These are phyloP conservation scores for Athripsodes cinereus DNA, from an alignment of 2,888 invertebrate genomes.

Conservation along the genomic window DNA sequence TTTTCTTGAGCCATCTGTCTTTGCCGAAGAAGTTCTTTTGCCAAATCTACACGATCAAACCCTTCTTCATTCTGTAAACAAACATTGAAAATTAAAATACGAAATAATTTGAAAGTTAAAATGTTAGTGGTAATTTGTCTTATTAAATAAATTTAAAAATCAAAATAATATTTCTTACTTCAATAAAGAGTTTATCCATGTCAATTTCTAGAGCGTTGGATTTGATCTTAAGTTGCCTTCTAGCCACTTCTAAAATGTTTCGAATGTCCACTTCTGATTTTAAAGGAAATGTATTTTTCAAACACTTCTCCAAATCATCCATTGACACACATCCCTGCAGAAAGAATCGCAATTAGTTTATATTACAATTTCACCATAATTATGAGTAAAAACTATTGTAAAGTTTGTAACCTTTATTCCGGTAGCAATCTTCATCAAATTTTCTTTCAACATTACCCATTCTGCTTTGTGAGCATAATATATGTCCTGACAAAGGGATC, in stretches of 20 bases:
- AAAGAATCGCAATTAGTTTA: neutral
- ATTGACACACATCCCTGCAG: conserved; percentile 30
- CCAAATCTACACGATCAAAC: conserved; percentile 43
- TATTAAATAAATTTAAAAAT: too few relatives aligned
- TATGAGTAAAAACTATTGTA: neutral
- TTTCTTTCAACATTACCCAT: conserved; percentile 37
- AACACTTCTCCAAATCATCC: conserved; percentile 43
- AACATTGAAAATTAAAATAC: neutral
- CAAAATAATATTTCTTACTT: conserved; percentile 35
- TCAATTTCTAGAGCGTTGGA: conserved; percentile 37
- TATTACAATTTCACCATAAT: conserved; percentile 3
- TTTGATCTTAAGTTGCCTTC: conserved; percentile 45
- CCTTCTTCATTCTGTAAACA: conserved; percentile 44
- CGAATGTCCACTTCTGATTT: conserved; percentile 49
- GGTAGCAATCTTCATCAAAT: conserved; percentile 31
- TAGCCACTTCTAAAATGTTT: conserved; percentile 40
- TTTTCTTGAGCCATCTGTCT: conserved; percentile 43
- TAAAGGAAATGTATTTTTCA: conserved; percentile 40
- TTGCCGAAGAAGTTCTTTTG: conserved; percentile 43
- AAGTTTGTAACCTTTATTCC: conserved; percentile 30
- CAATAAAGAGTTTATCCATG: conserved; percentile 43
- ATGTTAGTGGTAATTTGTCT: too few relatives aligned
- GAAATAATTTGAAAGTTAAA: too few relatives aligned
- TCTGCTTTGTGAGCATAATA: conserved; percentile 41
- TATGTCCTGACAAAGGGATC: conserved; percentile 40